A percentile compares a stretch with the other conserved stretches of the same genome.
These are phyloP conservation scores for Atherix ibis DNA, from an alignment of 2,888 invertebrate genomes.

Conservation along the genomic window DNA sequence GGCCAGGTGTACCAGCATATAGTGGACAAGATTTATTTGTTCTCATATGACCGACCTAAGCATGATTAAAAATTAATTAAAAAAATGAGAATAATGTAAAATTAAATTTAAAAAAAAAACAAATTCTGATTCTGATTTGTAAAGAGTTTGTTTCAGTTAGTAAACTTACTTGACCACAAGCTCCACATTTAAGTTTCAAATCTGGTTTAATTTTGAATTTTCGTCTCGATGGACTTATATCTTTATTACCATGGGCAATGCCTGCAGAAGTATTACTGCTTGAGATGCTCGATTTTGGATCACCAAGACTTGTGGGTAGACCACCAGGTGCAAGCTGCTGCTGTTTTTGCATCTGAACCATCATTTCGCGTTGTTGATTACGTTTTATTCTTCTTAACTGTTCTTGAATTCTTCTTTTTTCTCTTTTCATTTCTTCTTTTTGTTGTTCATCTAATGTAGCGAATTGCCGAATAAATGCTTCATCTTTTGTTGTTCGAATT, in stretches of 20 bases:
- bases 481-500: conserved; percentile 93
- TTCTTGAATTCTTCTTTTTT: conserved; percentile 90
- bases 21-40: conserved; percentile 97
- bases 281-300: conserved; percentile 25
- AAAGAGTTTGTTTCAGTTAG: background rate
- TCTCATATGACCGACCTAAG: conserved; percentile 35
- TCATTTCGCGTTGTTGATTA: conserved; percentile 73
- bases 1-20: conserved; percentile 54
- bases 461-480: conserved; percentile 80
- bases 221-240: conserved; percentile 50
- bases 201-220: conserved; percentile 79
- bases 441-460: conserved; percentile 92
- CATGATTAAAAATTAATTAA: too few relatives aligned
- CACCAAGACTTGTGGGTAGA: conserved; percentile 28
- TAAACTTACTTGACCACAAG: conserved; percentile 56
- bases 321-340: conserved; percentile 31
- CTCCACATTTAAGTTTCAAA: conserved; percentile 87
- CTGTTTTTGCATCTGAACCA: conserved; percentile 35
- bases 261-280: conserved; percentile 17
- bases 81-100: background rate
- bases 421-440: conserved; percentile 97
- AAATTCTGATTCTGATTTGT: background rate
- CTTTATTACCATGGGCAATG: conserved; percentile 26
- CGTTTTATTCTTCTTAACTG: conserved; percentile 87
- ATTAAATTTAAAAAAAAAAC: background rate